A percentile compares a stretch with the other conserved stretches of the same genome.
These are phyloP conservation scores for Clarias pachynema DNA, from an alignment of 2,797 vertebrate genomes.

Conservation along the genomic window DNA sequence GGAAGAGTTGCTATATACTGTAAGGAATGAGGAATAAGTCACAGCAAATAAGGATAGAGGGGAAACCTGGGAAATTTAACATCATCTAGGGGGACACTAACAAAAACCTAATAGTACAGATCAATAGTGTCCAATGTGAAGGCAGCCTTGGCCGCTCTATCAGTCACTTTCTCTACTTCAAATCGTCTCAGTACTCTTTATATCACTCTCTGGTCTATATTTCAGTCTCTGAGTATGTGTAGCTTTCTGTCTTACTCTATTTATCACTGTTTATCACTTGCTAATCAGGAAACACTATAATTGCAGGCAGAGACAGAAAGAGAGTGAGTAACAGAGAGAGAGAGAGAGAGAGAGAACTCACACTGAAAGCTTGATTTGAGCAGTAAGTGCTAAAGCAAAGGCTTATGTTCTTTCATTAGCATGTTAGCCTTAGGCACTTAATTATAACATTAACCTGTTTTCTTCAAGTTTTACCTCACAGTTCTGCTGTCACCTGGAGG, in stretches of 20 bases:
- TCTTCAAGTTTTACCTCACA: conserved; percentile 27
- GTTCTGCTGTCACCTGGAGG: conserved; percentile 7
- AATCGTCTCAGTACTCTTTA: background rate
- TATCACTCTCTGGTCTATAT: background rate
- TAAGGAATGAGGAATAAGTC: too few relatives aligned
- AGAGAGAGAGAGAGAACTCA: too few relatives aligned
- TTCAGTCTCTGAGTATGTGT: background rate
- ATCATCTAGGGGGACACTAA: too few relatives aligned
- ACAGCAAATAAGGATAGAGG: too few relatives aligned
- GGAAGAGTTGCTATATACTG: too few relatives aligned
- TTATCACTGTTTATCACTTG: background rate
- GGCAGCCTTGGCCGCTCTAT: too few relatives aligned
- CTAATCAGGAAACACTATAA: background rate
- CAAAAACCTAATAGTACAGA: too few relatives aligned
- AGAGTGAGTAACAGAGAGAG: background rate
- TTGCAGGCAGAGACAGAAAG: background rate
- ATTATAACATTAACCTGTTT: conserved; percentile 52
- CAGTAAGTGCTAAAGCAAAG: background rate
- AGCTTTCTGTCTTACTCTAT: background rate
- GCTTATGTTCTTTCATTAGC: conserved; percentile 44
- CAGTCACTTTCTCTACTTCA: background rate
- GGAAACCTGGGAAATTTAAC: too few relatives aligned
- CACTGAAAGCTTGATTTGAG: conserved; percentile 19
- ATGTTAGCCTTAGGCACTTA: conserved; percentile 43
- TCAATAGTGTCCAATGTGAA: too few relatives aligned